phyloP scores from a whole-genome alignment of 2,888 invertebrate genomes.

The Tuberolachnus salignus region DNA sequence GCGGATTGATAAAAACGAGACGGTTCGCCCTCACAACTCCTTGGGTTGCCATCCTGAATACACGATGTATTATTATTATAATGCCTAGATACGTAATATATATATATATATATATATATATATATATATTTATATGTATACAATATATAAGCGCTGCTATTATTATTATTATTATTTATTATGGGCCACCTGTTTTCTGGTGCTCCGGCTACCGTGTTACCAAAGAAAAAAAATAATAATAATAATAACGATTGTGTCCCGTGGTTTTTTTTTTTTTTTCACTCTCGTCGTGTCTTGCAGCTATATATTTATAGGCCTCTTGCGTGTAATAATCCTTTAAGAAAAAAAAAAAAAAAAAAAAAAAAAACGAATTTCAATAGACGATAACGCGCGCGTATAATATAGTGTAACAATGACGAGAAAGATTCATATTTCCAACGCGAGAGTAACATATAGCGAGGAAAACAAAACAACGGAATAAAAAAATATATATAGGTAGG shows the following conservation, averaged over 20 bases:
- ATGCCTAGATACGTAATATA: neutral
- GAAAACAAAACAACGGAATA: neutral
- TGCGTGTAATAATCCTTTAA: slow-evolving; percentile 38
- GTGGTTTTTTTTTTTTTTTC: neutral
- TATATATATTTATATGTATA: neutral
- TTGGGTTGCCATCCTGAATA: neutral
- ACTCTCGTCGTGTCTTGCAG: neutral
- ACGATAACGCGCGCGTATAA: slow-evolving; percentile 46
- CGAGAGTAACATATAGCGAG: neutral
- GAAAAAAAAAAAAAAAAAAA: slow-evolving; percentile 18
- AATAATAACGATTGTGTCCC: slow-evolving; percentile 39
- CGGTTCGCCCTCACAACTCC: slow-evolving; percentile 21
- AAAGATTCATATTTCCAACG: slow-evolving; percentile 30
- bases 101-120: neutral
- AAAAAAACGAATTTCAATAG: slow-evolving; percentile 44
- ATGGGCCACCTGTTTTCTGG: slow-evolving; percentile 54
- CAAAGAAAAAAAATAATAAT: no score
- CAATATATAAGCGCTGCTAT: slow-evolving; percentile 28
- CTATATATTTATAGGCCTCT: neutral
- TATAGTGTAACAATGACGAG: slow-evolving; percentile 30
- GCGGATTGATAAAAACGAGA: slow-evolving; percentile 39
- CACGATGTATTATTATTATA: no score
- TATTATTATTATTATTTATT: slow-evolving; percentile 51
- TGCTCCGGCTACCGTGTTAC: slow-evolving; percentile 52
- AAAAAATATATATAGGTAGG: neutral